Percentiles rank a stretch among this genome's conserved stretches.
These are phyloP conservation scores for Atta colombica DNA, from an alignment of 1,140 invertebrate genomes.

Conservation along the genomic window DNA sequence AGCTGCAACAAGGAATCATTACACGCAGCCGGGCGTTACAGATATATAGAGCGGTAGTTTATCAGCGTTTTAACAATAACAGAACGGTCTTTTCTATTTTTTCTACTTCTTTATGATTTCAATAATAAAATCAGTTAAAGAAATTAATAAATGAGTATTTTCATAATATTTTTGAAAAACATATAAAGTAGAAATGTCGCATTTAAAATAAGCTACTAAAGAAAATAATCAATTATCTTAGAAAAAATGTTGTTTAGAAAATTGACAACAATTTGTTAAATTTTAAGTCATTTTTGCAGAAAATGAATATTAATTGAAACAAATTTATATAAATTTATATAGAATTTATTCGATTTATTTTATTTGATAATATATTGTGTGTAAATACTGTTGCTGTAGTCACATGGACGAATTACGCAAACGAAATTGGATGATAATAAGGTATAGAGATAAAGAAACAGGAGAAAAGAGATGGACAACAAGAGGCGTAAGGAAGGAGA, in stretches of 20 bases:
- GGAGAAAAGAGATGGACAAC: background rate
- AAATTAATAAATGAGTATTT: constrained; percentile 45
- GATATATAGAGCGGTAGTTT: constrained; percentile 69
- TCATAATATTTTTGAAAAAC: background rate
- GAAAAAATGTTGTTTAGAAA: background rate
- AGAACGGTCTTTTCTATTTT: background rate
- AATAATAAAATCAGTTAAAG: constrained; percentile 41
- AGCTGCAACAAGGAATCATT: constrained; percentile 60
- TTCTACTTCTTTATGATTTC: background rate
- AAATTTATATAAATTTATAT: background rate
- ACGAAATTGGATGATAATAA: constrained; percentile 38
- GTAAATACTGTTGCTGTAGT: background rate
- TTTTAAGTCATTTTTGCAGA: background rate
- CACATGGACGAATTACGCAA: constrained; percentile 15
- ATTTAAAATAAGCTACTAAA: background rate
- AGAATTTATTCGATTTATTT: background rate
- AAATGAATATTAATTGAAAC: constrained; percentile 21
- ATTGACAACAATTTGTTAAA: background rate
- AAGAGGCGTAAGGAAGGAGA: background rate
- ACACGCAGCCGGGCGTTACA: constrained; percentile 52
- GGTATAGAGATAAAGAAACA: constrained; percentile 21
- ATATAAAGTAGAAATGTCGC: constrained; percentile 5
- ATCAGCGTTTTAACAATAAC: constrained; percentile 54
- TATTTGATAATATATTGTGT: background rate
- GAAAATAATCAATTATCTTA: background rate